These are phyloP conservation scores for Ceyx cyanopectus DNA, from an alignment of 2,113 vertebrate species.

Conservation along the genomic window DNA sequence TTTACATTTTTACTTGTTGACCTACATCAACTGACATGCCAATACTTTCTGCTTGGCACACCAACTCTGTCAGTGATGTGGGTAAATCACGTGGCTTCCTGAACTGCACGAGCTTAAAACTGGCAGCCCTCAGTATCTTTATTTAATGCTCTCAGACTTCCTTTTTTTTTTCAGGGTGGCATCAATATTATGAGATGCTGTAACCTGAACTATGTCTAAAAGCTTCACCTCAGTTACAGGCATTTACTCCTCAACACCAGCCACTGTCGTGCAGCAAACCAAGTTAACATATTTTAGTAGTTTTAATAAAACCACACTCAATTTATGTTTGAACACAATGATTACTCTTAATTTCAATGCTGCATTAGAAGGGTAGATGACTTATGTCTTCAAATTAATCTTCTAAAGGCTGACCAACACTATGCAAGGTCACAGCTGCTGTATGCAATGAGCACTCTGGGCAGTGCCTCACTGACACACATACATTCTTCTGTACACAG, in stretches of 20 bases:
- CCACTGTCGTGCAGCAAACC: not conserved
- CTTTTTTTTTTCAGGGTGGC: constrained; percentile 17
- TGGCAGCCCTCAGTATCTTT: constrained; percentile 4
- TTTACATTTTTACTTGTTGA: not conserved
- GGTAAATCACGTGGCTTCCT: constrained; percentile 19
- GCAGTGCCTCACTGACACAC: not conserved
- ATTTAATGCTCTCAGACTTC: constrained; percentile 23
- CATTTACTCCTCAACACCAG: not conserved
- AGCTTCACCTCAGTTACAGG: not conserved
- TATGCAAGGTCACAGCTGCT: not conserved
- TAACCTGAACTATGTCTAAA: not conserved
- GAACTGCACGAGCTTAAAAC: not conserved
- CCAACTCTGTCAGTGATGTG: not conserved
- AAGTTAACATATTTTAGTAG: not conserved
- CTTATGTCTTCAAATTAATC: not conserved
- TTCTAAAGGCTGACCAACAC: not conserved
- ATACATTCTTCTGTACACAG: not conserved
- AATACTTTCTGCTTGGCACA: not conserved
- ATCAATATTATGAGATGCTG: not conserved
- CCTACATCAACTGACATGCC: not conserved
- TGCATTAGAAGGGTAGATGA: not conserved
- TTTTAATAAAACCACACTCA: not conserved
- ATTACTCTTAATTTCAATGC: not conserved
- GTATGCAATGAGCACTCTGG: not conserved
- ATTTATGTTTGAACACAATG: not conserved